These are phyloP conservation scores for Trogon melanurus DNA, from an alignment of 2,113 vertebrate species.

Conservation along the genomic window DNA sequence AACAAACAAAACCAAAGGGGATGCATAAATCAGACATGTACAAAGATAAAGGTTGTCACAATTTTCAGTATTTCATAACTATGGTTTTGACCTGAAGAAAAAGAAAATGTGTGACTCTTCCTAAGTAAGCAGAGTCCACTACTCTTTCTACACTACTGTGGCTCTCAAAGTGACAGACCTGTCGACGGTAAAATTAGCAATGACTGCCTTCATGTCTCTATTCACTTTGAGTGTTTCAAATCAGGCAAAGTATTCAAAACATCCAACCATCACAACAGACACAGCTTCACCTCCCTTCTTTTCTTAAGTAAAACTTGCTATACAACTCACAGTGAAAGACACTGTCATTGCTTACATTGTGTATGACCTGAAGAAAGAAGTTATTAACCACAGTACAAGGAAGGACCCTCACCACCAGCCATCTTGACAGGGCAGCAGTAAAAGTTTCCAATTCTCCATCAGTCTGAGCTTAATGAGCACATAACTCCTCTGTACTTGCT, in stretches of 20 bases:
- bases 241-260: not conserved
- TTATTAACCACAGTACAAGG: not conserved
- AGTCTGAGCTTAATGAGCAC: fast-evolving
- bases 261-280: not conserved
- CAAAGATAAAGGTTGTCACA: not conserved
- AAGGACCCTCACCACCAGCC: fast-evolving
- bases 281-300: not conserved
- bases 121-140: not conserved
- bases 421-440: not conserved
- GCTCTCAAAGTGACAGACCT: not conserved
- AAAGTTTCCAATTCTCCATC: not conserved
- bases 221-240: not conserved
- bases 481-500: not conserved
- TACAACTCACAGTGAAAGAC: not conserved
- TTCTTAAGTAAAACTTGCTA: not conserved
- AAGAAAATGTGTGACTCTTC: not conserved
- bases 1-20: not conserved
- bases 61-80: not conserved
- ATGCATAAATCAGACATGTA: not conserved
- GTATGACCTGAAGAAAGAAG: not conserved
- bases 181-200: not conserved
- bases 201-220: not conserved
- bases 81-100: not conserved
- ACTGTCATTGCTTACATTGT: fast-evolving
- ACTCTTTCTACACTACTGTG: not conserved